Conservation (phyloP, 30 jellyfish, hydroid and myxozoan genomes). For the Rhopilema esculentum region DNA sequence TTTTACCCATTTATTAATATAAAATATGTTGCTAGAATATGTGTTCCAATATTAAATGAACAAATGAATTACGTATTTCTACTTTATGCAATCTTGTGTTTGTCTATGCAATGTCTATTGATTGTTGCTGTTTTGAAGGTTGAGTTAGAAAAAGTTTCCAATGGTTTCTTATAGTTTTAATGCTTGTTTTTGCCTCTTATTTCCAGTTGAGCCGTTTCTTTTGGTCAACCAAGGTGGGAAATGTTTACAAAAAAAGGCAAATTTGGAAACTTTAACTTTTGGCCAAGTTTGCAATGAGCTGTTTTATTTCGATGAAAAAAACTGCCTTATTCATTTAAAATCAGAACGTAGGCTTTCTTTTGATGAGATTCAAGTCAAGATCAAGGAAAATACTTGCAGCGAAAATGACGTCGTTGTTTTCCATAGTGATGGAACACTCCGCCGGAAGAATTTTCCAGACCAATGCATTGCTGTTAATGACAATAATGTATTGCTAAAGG, state of each 20-base stretch:
- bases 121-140: too few relatives aligned
- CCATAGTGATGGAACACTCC: background rate
- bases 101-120: too few relatives aligned
- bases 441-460: background rate
- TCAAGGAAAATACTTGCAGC: background rate
- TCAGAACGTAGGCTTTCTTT: background rate
- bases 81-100: too few relatives aligned
- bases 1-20: too few relatives aligned
- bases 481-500: background rate
- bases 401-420: background rate
- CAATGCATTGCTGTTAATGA: background rate
- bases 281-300: background rate
- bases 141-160: too few relatives aligned
- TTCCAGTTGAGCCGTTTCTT: constrained; percentile 26
- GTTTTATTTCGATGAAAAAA: constrained; percentile 1
- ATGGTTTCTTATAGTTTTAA: too few relatives aligned
- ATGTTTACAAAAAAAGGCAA: background rate
- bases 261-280: background rate
- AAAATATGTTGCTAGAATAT: too few relatives aligned
- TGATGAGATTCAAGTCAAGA: background rate
- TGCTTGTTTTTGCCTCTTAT: background rate
- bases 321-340: constrained; percentile 13
- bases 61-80: too few relatives aligned
- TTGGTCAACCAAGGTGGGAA: background rate
- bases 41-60: too few relatives aligned